Base-by-base conservation (phyloP, 2,797 vertebrate genomes). In the Hyperoplus immaculatus region DNA sequence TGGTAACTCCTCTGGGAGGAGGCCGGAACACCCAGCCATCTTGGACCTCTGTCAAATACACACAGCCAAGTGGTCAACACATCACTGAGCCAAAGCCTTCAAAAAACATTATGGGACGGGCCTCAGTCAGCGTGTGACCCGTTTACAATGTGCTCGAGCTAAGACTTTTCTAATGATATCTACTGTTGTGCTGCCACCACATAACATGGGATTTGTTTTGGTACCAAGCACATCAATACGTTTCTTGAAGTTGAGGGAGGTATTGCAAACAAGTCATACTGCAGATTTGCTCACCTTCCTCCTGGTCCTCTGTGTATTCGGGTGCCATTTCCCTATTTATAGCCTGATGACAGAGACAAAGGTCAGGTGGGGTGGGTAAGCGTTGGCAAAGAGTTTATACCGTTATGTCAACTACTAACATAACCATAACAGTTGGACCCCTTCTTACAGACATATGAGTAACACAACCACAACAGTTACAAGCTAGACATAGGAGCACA, bases 21-120 rank as follows among this genome's bases (percentile, higher is more conserved):
- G 98, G 97, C 36, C 98, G 96, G 93, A 98, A 99, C 93, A 96
- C 97, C 98, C 98, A 99, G 76, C 97, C 97, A 90, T 99, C 97
- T 88, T 96, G 95, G 80, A 96, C 89, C 58, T 96, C 95, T 96
- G 90, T 80, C 45, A 70, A 70, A 77, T 21, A 85, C 54, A 88
- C 46, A 83, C 56, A 85, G 56, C 21, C 50, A 83, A 63, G 47
- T 63, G 21, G 61, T 90, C 64, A 91, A 78, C 58, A 68, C 0
- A 8, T 78, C 58, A 72, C 36, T 4, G 36, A 76, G 53, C 49
- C 15, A 78, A 79, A 66, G 29, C 6, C n/a, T 64, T 57, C 3
- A 38, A 47, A 72, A 69, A 58, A 60, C 36, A 43, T 47, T 16
- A 39, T 6, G 39, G 67, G n/a, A 61, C 36, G 12, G 42, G 71